phyloP scores from a whole-genome alignment of 1,140 invertebrate species.

The Anagrus nilaparvatae region DNA sequence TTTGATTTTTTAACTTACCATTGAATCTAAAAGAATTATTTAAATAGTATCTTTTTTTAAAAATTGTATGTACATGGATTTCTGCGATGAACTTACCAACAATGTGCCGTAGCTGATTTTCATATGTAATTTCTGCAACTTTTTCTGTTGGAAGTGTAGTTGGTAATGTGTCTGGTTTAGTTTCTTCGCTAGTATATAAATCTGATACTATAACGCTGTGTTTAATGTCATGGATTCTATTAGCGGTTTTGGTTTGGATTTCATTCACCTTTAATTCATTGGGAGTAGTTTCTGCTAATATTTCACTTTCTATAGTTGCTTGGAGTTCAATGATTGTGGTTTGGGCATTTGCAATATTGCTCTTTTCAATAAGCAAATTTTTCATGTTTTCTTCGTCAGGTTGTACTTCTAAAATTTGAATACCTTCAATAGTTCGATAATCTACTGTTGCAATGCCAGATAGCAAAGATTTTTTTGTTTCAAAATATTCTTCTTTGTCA shows the following conservation, averaged over 20 bases:
- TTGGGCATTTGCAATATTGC: slow-evolving; percentile 34
- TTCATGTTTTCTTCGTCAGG: slow-evolving; percentile 33
- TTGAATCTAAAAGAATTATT: background rate
- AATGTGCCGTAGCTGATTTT: slow-evolving; percentile 35
- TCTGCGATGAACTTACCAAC: slow-evolving; percentile 41
- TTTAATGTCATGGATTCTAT: slow-evolving; percentile 32
- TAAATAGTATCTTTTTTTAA: background rate
- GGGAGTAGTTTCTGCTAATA: slow-evolving; percentile 27
- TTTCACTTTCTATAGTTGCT: slow-evolving; percentile 35
- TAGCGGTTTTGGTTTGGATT: slow-evolving; percentile 29
- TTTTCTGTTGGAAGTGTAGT: slow-evolving; percentile 28
- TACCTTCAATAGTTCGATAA: slow-evolving; percentile 25
- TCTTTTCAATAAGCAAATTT: slow-evolving; percentile 32
- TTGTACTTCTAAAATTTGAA: slow-evolving; percentile 32
- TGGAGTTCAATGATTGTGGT: slow-evolving; percentile 31
- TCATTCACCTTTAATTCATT: slow-evolving; percentile 29
- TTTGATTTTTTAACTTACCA: background rate
- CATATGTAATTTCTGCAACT: slow-evolving; percentile 28
- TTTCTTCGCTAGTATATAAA: slow-evolving; percentile 37
- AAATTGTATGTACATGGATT: background rate
- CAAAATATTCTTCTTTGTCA: slow-evolving; percentile 28
- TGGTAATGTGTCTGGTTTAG: slow-evolving; percentile 38
- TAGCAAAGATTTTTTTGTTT: slow-evolving; percentile 16
- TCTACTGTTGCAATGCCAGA: slow-evolving; percentile 23
- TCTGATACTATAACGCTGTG: slow-evolving; percentile 46